phyloP scores from a whole-genome alignment of 2,797 vertebrate species.

The Erethizon dorsatum region DNA sequence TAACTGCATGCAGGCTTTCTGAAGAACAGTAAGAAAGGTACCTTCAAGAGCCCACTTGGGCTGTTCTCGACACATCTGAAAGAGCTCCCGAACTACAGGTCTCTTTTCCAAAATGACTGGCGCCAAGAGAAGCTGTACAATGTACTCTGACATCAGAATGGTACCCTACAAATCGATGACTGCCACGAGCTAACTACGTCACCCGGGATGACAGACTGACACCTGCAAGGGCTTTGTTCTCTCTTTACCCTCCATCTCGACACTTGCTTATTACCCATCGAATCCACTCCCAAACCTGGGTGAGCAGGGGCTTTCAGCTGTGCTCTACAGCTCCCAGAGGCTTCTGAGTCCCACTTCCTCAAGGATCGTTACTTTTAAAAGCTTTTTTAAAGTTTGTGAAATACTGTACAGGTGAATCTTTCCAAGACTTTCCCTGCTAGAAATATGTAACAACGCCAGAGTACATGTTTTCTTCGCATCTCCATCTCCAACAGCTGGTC shows the following conservation, averaged over 20 bases:
- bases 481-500: not conserved
- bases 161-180: constrained; percentile 15
- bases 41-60: not conserved
- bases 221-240: constrained; percentile 15
- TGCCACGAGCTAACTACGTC: constrained; percentile 31
- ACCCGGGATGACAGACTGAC: not conserved
- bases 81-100: not conserved
- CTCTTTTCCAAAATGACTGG: constrained; percentile 16
- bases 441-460: not conserved
- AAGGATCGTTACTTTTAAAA: constrained; percentile 34
- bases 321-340: not conserved
- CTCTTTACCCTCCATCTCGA: constrained; percentile 38
- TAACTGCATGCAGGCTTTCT: not conserved
- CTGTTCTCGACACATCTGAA: not conserved
- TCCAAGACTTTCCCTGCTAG: constrained; percentile 33
- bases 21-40: constrained; percentile 49
- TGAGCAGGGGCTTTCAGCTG: not conserved
- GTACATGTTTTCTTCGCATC: not conserved
- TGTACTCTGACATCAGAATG: not conserved
- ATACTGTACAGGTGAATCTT: not conserved
- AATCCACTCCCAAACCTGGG: not conserved
- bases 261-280: not conserved
- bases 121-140: not conserved
- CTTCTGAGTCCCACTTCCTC: not conserved
- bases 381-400: constrained; percentile 49